These are phyloP conservation scores for Cyclina sinensis DNA, from an alignment of 1,140 invertebrate genomes.

Conservation along the genomic window DNA sequence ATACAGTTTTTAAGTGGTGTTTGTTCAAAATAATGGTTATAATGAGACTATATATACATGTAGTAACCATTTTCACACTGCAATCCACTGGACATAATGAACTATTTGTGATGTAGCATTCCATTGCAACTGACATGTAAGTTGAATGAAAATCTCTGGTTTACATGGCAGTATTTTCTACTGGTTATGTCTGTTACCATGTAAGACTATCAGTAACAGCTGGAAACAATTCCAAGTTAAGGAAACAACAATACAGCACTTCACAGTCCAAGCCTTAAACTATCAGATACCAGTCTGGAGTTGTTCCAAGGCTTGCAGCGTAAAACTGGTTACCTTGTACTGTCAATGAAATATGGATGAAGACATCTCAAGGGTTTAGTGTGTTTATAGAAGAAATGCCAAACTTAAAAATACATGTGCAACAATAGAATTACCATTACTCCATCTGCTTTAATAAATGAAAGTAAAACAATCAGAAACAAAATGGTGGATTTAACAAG, in stretches of 20 bases:
- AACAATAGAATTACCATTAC: slow-evolving; percentile 61
- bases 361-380: slow-evolving; percentile 27
- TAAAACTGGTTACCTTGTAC: not conserved
- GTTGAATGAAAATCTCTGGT: no score
- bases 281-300: no score
- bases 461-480: slow-evolving; percentile 52
- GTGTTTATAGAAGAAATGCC: slow-evolving; percentile 51
- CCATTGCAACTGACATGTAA: no score
- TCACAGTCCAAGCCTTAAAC: no score
- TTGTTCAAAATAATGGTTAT: slow-evolving; percentile 6
- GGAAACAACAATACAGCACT: no score
- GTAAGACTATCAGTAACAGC: no score
- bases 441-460: slow-evolving; percentile 57
- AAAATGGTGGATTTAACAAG: slow-evolving; percentile 2
- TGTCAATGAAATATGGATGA: not conserved
- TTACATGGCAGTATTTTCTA: no score
- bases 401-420: slow-evolving; percentile 63
- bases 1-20: slow-evolving; percentile 2
- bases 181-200: no score
- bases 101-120: no score
- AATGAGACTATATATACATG: not conserved
- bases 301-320: no score
- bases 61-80: not conserved
- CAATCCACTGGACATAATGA: no score
- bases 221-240: no score